Base-by-base conservation (phyloP, 2,797 vertebrate genomes). In the Hephaestus fuliginosus region DNA sequence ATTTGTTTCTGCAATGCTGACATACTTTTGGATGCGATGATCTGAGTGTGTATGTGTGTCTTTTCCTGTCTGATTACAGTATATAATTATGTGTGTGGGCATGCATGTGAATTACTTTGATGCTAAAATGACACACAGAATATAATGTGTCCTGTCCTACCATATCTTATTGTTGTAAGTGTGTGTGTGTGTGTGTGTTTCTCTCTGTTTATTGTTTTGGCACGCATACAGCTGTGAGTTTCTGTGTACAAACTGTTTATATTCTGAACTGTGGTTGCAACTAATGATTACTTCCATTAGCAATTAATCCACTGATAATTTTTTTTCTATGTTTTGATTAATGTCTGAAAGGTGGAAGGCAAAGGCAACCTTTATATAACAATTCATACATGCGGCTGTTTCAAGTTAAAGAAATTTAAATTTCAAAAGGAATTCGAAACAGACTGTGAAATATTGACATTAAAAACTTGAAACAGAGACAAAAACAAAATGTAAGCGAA, bases 21-120 rank as follows among this genome's bases (percentile, higher is more conserved):
- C 82, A 80, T 75, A 72, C 48, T 74, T 86, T 44, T 63, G 4
- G 30, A 63, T 75, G 61, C 49, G 30, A 74, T 80, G 30, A 76
- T 66, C 17, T 74, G 55, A 20, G 28, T 60, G 46, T 67, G 11
- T 61, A 10, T 39, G 14, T 60, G 56, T 77, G 30, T 75, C 20
- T 70, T 49, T 70, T 63, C 25, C 64, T 81, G 66, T 14, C 49
- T 49, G 48, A 56, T 69, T 65, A 22, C 48, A 51, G 18, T 1
- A 55, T 41, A 53, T 43, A 39, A 44, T 70, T n/a, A 81, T 33
- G 15, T 28, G 60, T 75, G 64, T 0, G 55, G 28, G 39, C 25
- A 11, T 75, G 65, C 48, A 43, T 61, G 14, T 41, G 30, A 25
- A 71, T 82, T 70, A 63, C 15, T 48, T 69, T 64, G 41, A 73